These are phyloP conservation scores for Isaurus tuberculatus DNA, from an alignment of 92 coral and sea anemone species.

Conservation along the genomic window DNA sequence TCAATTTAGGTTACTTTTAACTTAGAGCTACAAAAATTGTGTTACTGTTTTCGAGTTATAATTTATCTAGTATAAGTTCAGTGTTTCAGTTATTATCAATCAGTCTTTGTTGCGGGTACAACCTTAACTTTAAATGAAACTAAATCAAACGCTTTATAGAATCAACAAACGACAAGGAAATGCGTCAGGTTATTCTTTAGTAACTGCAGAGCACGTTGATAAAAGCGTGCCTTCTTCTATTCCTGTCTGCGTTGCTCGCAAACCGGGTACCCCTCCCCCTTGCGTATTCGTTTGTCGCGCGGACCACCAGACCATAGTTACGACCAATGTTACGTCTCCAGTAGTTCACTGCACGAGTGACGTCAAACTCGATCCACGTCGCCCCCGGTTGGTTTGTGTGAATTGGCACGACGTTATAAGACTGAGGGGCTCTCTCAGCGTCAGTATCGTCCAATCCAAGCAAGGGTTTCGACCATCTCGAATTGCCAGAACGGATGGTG, in stretches of 20 bases:
- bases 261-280: constrained; percentile 62
- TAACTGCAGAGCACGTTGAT: constrained; percentile 50
- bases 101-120: too few relatives aligned
- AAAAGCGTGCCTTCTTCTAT: constrained; percentile 47
- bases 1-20: too few relatives aligned
- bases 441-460: constrained; percentile 31
- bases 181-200: not conserved
- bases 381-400: constrained; percentile 54
- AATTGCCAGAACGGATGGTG: not conserved
- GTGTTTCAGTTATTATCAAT: too few relatives aligned
- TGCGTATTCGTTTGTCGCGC: constrained; percentile 58
- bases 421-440: constrained; percentile 17
- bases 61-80: too few relatives aligned
- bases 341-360: constrained; percentile 60
- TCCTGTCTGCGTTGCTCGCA: constrained; percentile 59
- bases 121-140: too few relatives aligned
- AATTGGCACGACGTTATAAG: constrained; percentile 28
- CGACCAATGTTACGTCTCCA: constrained; percentile 59
- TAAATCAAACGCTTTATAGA: too few relatives aligned
- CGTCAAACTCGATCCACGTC: constrained; percentile 70
- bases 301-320: constrained; percentile 65
- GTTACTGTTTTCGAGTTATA: too few relatives aligned
- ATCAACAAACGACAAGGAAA: too few relatives aligned
- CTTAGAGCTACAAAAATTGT: too few relatives aligned
- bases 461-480: not conserved